Conservation (phyloP, 2,888 invertebrate species). For the Phyllotreta striolata region DNA sequence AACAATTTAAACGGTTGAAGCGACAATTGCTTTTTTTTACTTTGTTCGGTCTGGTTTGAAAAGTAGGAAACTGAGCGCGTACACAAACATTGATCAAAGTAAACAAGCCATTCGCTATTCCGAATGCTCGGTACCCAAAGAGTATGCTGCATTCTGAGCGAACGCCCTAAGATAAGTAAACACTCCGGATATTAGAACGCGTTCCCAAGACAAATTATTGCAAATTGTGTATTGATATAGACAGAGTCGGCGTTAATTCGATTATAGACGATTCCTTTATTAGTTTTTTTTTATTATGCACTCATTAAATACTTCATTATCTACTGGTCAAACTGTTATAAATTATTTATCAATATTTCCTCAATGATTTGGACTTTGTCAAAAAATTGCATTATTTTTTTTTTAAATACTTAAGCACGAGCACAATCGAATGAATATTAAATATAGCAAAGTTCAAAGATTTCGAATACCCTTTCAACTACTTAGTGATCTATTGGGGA, state of each 20-base stretch:
- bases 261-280: not conserved
- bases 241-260: conserved; percentile 7
- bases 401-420: no score
- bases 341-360: no score
- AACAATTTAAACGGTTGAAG: conserved; percentile 32
- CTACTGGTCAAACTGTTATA: not conserved
- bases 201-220: conserved; percentile 32
- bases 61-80: conserved; percentile 26
- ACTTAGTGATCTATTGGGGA: no score
- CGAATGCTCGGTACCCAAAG: conserved; percentile 20
- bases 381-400: no score
- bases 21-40: conserved; percentile 31
- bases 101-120: conserved; percentile 20
- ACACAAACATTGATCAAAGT: conserved; percentile 32
- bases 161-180: conserved; percentile 30
- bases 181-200: conserved; percentile 34
- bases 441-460: no score
- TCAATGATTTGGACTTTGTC: no score
- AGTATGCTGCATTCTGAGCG: conserved; percentile 24
- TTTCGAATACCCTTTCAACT: no score
- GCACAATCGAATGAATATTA: no score
- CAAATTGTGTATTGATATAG: conserved; percentile 29
- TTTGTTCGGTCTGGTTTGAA: conserved; percentile 30
- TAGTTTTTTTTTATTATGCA: no score
- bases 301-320: not conserved